Evolutionary conservation across 2,888 invertebrate genomes (phyloP).

Genomic region (Cryptosula pallasiana): DNA sequence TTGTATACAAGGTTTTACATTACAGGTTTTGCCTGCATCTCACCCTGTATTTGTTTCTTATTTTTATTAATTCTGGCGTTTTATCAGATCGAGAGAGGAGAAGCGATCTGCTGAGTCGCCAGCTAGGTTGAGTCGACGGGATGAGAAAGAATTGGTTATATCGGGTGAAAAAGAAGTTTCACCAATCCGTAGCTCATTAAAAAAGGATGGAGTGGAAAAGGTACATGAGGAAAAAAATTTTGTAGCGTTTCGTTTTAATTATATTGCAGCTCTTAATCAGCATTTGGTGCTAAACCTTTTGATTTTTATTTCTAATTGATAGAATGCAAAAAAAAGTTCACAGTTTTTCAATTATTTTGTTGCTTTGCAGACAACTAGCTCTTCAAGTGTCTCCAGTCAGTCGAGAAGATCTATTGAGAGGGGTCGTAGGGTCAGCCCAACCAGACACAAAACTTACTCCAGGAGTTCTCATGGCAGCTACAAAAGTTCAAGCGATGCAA

Average conservation of each 20-base stretch:
- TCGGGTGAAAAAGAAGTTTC: neutral
- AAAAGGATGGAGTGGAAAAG: neutral
- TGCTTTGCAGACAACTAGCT: neutral
- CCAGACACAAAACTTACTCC: neutral
- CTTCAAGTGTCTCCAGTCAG: neutral
- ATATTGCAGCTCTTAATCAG: too few relatives aligned
- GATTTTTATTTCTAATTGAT: neutral
- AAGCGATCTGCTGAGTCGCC: slow-evolving; percentile 6
- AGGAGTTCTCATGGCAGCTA: neutral
- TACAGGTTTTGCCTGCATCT: too few relatives aligned
- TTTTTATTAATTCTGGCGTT: too few relatives aligned
- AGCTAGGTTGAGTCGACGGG: neutral
- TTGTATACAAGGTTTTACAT: too few relatives aligned
- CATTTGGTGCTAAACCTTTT: too few relatives aligned
- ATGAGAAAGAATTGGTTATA: neutral
- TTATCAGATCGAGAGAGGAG: neutral
- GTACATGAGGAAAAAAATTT: too few relatives aligned
- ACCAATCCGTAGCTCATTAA: neutral
- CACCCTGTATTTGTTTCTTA: too few relatives aligned
- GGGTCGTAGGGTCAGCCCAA: neutral
- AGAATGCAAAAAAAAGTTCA: neutral
- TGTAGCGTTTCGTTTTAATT: too few relatives aligned
- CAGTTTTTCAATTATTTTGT: neutral
- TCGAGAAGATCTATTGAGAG: neutral
- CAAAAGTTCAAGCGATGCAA: neutral